Percentiles rank a stretch among this genome's conserved stretches.
phyloP scores from a whole-genome alignment of 2,113 vertebrate genomes.

The Helogale parvula region DNA sequence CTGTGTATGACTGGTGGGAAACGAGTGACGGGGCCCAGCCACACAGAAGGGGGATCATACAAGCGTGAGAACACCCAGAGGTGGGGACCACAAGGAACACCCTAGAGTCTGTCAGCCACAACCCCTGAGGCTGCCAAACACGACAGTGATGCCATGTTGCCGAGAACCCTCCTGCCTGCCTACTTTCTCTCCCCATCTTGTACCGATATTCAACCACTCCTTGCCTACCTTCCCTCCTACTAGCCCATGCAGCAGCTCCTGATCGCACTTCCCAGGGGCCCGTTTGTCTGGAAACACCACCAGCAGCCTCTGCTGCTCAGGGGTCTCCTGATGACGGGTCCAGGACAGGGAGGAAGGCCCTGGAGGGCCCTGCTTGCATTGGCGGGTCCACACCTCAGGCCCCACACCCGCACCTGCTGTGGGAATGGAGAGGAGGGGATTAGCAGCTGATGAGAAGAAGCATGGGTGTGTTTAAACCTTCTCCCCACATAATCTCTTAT shows the following conservation, averaged over 20 bases:
- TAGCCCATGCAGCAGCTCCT: neutral
- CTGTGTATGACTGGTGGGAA: neutral
- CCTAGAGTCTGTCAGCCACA: neutral
- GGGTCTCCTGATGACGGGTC: neutral
- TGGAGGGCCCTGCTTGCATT: neutral
- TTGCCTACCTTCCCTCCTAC: neutral
- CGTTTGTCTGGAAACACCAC: neutral
- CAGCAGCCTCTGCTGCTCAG: neutral
- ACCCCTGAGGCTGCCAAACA: no score
- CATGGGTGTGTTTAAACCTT: conserved; percentile 71
- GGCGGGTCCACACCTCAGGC: neutral
- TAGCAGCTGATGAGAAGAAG: conserved; percentile 68
- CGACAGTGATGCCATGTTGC: neutral
- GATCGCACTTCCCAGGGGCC: neutral
- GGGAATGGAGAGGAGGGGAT: conserved; percentile 79
- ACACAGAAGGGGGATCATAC: neutral
- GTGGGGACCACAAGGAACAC: neutral
- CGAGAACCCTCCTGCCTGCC: neutral
- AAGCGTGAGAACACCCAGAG: no score
- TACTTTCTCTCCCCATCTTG: neutral
- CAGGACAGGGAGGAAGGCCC: neutral
- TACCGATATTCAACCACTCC: neutral
- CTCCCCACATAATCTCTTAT: conserved; percentile 83
- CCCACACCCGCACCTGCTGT: conserved; percentile 50
- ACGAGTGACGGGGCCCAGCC: neutral